These are phyloP conservation scores for Hyles euphorbiae DNA, from an alignment of 1,140 invertebrate species.

Conservation along the genomic window DNA sequence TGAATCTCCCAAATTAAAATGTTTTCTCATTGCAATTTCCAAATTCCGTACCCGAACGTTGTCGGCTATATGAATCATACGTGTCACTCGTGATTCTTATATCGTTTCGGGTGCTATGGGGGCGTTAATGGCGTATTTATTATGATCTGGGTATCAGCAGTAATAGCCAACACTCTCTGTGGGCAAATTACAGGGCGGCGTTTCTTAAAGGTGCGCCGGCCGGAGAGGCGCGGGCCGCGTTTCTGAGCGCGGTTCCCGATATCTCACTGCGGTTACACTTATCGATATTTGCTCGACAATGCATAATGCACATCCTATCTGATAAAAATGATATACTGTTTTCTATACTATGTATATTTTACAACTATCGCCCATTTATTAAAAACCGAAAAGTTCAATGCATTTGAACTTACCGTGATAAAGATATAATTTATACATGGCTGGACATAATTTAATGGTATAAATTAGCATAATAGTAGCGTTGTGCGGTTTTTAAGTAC, in stretches of 20 bases:
- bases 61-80: too few species aligned
- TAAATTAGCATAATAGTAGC: too few species aligned
- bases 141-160: constrained; percentile 71
- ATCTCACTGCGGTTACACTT: constrained; percentile 27
- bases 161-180: constrained; percentile 69
- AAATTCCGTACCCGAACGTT: too few species aligned
- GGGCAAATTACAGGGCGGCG: constrained; percentile 73
- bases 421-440: too few species aligned
- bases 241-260: constrained; percentile 45
- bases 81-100: constrained; percentile 33
- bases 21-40: too few species aligned
- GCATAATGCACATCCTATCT: constrained; percentile 31
- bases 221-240: constrained; percentile 34
- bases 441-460: too few species aligned
- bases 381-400: too few species aligned
- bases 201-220: constrained; percentile 44
- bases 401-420: too few species aligned
- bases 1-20: too few species aligned
- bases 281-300: constrained; percentile 36
- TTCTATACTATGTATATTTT: constrained; percentile 19
- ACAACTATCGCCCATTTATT: too few species aligned
- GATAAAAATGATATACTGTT: constrained; percentile 38
- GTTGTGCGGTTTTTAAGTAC: too few species aligned
- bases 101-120: constrained; percentile 65
- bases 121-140: constrained; percentile 74